Conservation (phyloP, 2,113 vertebrate species). For the Prunella himalayana region DNA sequence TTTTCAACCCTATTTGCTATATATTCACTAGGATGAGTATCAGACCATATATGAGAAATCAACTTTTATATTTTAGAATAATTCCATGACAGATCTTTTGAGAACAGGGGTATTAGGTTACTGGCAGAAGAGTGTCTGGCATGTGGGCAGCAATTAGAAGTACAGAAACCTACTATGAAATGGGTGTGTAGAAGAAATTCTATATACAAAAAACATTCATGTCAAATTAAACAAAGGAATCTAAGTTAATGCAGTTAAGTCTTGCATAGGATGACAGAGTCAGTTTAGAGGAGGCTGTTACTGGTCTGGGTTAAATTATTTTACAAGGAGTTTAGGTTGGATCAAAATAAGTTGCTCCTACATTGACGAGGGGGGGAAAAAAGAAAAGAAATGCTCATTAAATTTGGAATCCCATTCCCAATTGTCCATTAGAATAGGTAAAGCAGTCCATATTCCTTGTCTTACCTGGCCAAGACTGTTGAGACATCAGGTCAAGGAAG, state of each 20-base stretch:
- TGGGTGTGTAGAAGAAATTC: background rate
- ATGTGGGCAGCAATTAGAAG: background rate
- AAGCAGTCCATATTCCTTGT: background rate
- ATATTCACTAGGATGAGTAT: background rate
- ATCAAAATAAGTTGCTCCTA: background rate
- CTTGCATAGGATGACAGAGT: background rate
- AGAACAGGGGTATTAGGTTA: background rate
- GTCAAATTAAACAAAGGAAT: background rate
- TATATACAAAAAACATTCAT: background rate
- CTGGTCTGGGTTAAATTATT: background rate
- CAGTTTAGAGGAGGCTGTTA: background rate
- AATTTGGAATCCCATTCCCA: background rate
- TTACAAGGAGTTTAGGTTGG: background rate
- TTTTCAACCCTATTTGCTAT: background rate
- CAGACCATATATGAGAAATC: background rate
- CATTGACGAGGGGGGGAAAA: accelerated
- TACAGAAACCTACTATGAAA: background rate
- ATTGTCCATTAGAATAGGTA: background rate
- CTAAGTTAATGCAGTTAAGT: background rate
- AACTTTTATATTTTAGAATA: background rate
- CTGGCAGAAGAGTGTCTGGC: background rate
- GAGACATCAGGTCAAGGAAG: background rate
- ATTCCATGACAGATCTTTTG: background rate
- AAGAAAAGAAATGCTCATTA: background rate
- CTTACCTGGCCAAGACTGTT: background rate